Base-by-base conservation (phyloP, 1,140 invertebrate genomes). In the Drosophila pectinifera region DNA sequence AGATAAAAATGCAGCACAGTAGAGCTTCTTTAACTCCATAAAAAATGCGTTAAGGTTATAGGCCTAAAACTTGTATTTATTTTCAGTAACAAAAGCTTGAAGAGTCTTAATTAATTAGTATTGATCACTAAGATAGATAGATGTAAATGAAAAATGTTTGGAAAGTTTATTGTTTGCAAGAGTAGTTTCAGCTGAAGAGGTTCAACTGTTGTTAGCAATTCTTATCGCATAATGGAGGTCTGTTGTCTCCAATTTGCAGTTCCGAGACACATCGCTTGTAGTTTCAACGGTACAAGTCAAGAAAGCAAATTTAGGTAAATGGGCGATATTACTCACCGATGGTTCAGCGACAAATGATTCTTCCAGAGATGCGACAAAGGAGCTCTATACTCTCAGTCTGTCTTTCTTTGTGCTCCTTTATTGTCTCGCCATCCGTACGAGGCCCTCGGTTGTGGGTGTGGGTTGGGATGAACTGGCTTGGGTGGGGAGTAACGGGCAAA, bases 351-450 rank as follows among this genome's bases (percentile, higher is more conserved):
- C 20, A 61, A 65, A 24, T 48, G 59, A 69, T 43, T 42, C 61
- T 49, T 36, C 24, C 62, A 51, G 36, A 48, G 67, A 72, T 46
- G 67, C 20, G 16, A 72, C 68, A 72, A 72, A 57, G 68, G 36
- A 72, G 68, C 42, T 46, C 36, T 46, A 26, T 11, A 63, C 59
- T 56, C 42, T 51, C 43, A 46, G 20, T 48, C 61, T 31, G 38
- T 31, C 38, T 41, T 31, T 28, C 36, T 68, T 65, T 53, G 41
- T 43, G 61, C n/a, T 65, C 64, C 75, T 84, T 79, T 83, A 80
- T 84, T 84, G 80, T 75, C 75, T 78, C 42, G 45, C 22, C 54
- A 51, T 18, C 43, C 14, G 57, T 24, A 68, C 63, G 59, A 51
- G 28, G 11, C 53, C 45, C 46, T 46, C 51, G 39, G 42, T 11